Evolutionary conservation across 1,140 invertebrate genomes (phyloP).

Genomic region (Drosophila malerkotliana): DNA sequence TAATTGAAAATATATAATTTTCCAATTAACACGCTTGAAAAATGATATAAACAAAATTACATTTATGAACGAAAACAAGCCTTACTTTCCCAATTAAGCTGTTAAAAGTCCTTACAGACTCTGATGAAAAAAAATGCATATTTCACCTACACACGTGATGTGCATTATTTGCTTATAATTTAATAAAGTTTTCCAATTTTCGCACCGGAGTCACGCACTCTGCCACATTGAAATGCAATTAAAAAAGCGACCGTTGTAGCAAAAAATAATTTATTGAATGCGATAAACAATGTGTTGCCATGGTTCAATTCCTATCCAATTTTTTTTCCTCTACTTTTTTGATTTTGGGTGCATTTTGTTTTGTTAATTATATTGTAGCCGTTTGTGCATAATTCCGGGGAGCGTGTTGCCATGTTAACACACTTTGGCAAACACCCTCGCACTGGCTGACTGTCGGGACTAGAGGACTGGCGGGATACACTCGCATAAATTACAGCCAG

Average conservation of each 20-base stretch:
- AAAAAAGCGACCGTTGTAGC: conserved; percentile 19
- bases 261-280: conserved; percentile 55
- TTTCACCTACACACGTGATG: conserved; percentile 30
- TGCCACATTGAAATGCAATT: conserved; percentile 59
- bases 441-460: background rate
- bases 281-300: conserved; percentile 66
- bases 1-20: background rate
- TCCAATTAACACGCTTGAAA: background rate
- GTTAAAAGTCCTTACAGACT: background rate
- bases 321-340: conserved; percentile 16
- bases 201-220: conserved; percentile 55
- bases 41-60: background rate
- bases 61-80: background rate
- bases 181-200: conserved; percentile 62
- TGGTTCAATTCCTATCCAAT: conserved; percentile 35
- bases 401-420: conserved; percentile 60
- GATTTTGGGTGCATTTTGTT: conserved; percentile 13
- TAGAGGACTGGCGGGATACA: background rate
- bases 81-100: background rate
- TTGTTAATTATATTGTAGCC: conserved; percentile 49
- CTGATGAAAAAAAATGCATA: background rate
- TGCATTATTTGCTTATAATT: conserved; percentile 68
- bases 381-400: conserved; percentile 32
- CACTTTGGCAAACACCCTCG: conserved; percentile 4
- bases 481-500: conserved; percentile 62